A percentile compares a stretch with the other conserved stretches of the same genome.
phyloP scores from a whole-genome alignment of 1,140 invertebrate species.

The Scaptomyza hsui region DNA sequence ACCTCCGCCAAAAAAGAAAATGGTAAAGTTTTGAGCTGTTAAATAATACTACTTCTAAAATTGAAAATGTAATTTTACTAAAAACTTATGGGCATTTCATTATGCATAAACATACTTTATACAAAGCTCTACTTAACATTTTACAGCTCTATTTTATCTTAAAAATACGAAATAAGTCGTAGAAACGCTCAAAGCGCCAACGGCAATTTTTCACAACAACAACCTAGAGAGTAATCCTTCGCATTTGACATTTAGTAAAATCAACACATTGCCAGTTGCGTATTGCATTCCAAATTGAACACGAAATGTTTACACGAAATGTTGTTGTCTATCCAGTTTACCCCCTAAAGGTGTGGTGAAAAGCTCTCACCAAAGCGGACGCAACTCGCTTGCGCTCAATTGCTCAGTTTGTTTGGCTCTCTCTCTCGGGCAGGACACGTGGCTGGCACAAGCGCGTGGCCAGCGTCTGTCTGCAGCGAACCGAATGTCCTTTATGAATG shows the following conservation, averaged over 20 bases:
- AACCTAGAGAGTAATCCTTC: constrained; percentile 46
- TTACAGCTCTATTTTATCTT: background rate
- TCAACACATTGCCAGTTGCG: constrained; percentile 15
- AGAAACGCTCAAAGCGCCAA: background rate
- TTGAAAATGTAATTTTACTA: too few relatives aligned
- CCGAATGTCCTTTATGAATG: constrained; percentile 67
- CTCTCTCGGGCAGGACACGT: constrained; percentile 52
- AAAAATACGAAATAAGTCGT: background rate
- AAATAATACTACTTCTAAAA: too few relatives aligned
- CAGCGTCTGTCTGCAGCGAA: constrained; percentile 56
- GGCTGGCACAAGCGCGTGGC: constrained; percentile 36
- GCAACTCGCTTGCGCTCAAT: constrained; percentile 7
- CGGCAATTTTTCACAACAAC: constrained; percentile 3
- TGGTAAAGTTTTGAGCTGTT: background rate
- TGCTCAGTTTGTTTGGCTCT: constrained; percentile 4
- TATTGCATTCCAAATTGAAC: constrained; percentile 33
- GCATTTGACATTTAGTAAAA: constrained; percentile 70
- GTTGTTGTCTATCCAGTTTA: constrained; percentile 11
- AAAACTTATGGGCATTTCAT: too few relatives aligned
- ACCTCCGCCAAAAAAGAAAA: background rate
- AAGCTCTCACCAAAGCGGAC: constrained; percentile 46
- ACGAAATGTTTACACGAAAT: constrained; percentile 55
- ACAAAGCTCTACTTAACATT: too few relatives aligned
- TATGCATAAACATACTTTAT: too few relatives aligned
- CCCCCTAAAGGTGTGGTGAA: constrained; percentile 57